These are phyloP conservation scores for Drosophila burlai DNA, from an alignment of 1,140 invertebrate genomes.

Conservation along the genomic window DNA sequence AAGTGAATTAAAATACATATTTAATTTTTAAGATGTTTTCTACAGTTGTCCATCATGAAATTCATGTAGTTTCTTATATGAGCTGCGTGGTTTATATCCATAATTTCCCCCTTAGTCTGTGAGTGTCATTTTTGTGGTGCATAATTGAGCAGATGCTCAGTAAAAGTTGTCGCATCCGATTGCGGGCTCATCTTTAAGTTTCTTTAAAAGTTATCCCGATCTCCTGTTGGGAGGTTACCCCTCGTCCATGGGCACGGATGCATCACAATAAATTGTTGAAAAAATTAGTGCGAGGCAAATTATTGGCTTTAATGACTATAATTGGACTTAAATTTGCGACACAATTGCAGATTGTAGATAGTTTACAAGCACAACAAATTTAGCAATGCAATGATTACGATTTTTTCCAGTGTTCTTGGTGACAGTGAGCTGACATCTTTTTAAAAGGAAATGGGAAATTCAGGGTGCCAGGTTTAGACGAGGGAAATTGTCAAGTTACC, in stretches of 20 bases:
- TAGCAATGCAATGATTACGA: neutral
- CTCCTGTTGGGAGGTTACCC: conserved; percentile 37
- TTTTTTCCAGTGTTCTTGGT: conserved; percentile 9
- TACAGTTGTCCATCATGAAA: too few relatives aligned
- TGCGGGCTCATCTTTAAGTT: conserved; percentile 51
- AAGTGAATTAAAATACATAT: too few relatives aligned
- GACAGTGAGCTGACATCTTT: conserved; percentile 48
- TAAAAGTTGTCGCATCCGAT: conserved; percentile 58
- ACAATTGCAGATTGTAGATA: neutral
- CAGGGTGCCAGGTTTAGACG: conserved; percentile 25
- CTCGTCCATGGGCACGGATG: neutral
- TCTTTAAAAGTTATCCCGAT: conserved; percentile 61
- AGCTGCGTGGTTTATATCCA: too few relatives aligned
- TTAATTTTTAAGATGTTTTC: too few relatives aligned
- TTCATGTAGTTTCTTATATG: too few relatives aligned
- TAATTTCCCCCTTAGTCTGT: neutral
- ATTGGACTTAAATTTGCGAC: neutral
- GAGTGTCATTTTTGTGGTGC: conserved; percentile 11
- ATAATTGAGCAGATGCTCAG: conserved; percentile 53
- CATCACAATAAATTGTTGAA: neutral
- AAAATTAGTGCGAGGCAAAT: neutral
- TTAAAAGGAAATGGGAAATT: conserved; percentile 12
- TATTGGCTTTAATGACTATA: neutral
- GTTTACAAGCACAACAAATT: neutral
- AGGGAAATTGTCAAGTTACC: conserved; percentile 42